Evolutionary conservation across 2,888 invertebrate genomes (phyloP).

Genomic region (Hypomecis atomaria): DNA sequence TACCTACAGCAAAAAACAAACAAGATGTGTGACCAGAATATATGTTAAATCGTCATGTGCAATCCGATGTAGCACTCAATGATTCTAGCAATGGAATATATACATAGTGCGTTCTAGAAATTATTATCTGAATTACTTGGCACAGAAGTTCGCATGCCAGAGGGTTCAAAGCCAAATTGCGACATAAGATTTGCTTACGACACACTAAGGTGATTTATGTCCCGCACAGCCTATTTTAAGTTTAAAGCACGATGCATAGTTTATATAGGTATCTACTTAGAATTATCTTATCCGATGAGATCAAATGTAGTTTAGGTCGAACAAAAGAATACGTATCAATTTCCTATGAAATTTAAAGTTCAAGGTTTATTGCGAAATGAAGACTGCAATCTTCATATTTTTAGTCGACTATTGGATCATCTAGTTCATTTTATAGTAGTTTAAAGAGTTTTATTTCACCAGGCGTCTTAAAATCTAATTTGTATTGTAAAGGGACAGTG

Average conservation of each 20-base stretch:
- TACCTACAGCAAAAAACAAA: background rate
- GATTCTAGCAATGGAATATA: slow-evolving; percentile 2
- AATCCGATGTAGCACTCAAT: slow-evolving; percentile 9
- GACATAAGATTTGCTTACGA: slow-evolving; percentile 22
- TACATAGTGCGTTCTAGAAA: slow-evolving; percentile 14
- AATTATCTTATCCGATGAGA: slow-evolving; percentile 25
- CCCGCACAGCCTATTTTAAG: background rate
- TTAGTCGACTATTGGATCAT: slow-evolving; percentile 10
- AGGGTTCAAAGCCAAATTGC: slow-evolving; percentile 41
- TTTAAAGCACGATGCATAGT: slow-evolving; percentile 3
- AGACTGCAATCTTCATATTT: slow-evolving; percentile 20
- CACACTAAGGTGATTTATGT: slow-evolving; percentile 19
- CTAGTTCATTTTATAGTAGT: background rate
- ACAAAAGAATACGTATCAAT: slow-evolving; percentile 33
- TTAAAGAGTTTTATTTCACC: too few species aligned
- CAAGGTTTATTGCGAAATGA: slow-evolving; percentile 35
- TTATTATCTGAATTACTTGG: slow-evolving; percentile 9
- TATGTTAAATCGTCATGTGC: background rate
- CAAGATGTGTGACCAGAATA: slow-evolving; percentile 3
- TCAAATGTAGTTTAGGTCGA: slow-evolving; percentile 33
- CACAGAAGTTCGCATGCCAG: slow-evolving; percentile 21
- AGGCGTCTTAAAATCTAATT: background rate
- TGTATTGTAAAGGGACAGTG: slow-evolving; percentile 16
- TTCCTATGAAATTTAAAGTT: slow-evolving; percentile 43
- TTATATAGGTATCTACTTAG: slow-evolving; percentile 10